Evolutionary conservation across 1,140 invertebrate species (phyloP).

Genomic region (Aplysia californica): DNA sequence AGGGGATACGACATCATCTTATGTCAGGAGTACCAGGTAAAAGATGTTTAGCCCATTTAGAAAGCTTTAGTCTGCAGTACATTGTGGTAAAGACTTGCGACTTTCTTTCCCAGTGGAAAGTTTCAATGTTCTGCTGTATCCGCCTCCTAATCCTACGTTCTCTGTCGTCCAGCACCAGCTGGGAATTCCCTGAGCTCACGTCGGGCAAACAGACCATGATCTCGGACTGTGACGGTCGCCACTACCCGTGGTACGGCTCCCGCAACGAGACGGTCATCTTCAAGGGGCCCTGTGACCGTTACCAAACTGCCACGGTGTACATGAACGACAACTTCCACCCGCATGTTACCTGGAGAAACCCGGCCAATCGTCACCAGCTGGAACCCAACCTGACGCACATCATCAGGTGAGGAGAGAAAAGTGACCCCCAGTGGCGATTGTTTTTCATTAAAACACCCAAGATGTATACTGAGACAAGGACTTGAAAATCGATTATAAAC

Average conservation of each 20-base stretch:
- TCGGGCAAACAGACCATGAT: constrained; percentile 65
- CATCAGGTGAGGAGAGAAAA: no score
- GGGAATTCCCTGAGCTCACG: constrained; percentile 68
- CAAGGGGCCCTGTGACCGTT: constrained; percentile 60
- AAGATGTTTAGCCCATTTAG: no score
- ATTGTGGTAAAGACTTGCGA: no score
- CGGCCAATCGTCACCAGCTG: constrained; percentile 56
- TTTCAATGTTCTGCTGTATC: background rate
- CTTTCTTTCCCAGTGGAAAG: no score
- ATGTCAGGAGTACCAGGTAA: no score
- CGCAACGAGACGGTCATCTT: constrained; percentile 63
- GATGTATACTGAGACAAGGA: no score
- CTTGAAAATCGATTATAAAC: no score
- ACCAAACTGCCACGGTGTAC: constrained; percentile 59
- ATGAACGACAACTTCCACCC: constrained; percentile 70
- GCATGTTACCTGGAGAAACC: constrained; percentile 67
- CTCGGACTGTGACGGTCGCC: constrained; percentile 66
- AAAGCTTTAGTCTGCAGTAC: no score
- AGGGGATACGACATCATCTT: no score
- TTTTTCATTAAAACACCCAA: no score
- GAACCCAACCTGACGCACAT: constrained; percentile 64
- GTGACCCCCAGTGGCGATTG: no score
- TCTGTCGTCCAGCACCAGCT: constrained; percentile 60
- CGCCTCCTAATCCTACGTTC: background rate
- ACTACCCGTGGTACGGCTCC: constrained; percentile 68